These are phyloP conservation scores for Corythaeola cristata DNA, from an alignment of 2,113 vertebrate genomes.

Conservation along the genomic window DNA sequence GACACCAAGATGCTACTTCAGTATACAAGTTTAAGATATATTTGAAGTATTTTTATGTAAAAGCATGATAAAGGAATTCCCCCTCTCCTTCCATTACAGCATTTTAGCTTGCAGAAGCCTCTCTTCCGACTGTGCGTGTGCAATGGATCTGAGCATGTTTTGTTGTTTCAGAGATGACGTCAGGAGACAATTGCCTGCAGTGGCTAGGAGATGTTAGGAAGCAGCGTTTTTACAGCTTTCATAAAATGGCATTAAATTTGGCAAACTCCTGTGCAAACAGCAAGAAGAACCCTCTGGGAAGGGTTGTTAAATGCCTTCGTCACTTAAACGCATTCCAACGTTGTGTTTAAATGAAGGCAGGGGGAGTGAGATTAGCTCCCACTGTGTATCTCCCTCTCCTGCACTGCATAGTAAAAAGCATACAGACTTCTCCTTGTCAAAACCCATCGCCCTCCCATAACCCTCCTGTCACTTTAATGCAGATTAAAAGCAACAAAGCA, in stretches of 20 bases:
- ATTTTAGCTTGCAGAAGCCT: background rate
- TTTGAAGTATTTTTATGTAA: background rate
- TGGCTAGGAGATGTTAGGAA: constrained; percentile 1
- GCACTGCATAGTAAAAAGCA: constrained; percentile 1
- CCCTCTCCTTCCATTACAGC: background rate
- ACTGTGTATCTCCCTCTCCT: constrained; percentile 41
- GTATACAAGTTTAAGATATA: background rate
- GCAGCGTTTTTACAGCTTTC: constrained; percentile 33
- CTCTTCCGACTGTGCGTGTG: background rate
- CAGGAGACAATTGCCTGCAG: constrained; percentile 5
- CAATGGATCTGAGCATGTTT: background rate
- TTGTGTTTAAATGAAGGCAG: constrained; percentile 55
- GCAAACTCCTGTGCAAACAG: constrained; percentile 31
- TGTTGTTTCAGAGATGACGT: background rate
- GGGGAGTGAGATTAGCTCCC: constrained; percentile 43
- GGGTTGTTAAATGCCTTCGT: constrained; percentile 53
- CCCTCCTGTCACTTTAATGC: constrained; percentile 62
- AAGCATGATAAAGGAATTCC: background rate
- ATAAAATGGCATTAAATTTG: constrained; percentile 46
- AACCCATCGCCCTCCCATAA: constrained; percentile 59
- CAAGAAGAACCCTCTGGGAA: constrained; percentile 41
- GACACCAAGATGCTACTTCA: background rate
- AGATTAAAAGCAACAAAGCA: constrained; percentile 59
- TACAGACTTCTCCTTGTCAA: constrained; percentile 58
- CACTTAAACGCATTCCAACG: constrained; percentile 58